Evolutionary conservation across 2,113 vertebrate genomes (phyloP).

Genomic region (Cynopterus brachyotis): DNA sequence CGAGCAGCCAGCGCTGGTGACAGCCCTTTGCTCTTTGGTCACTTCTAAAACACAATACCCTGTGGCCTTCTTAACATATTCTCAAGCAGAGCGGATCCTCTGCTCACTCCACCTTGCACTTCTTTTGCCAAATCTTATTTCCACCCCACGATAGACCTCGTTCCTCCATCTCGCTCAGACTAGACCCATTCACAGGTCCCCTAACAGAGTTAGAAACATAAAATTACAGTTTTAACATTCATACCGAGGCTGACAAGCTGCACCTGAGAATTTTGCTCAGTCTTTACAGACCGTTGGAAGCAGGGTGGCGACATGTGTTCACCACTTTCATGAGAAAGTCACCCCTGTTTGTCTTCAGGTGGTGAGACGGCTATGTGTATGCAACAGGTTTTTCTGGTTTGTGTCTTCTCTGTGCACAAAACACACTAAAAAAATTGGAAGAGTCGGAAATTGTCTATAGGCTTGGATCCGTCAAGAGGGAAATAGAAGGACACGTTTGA

Average conservation of each 20-base stretch:
- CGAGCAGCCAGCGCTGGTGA: background rate
- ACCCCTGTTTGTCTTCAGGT: too few species aligned
- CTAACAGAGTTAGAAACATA: background rate
- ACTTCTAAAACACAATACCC: conserved; percentile 23
- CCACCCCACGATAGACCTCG: background rate
- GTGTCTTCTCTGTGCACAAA: background rate
- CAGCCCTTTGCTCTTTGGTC: conserved; percentile 1
- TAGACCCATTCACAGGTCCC: background rate
- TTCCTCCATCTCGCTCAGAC: background rate
- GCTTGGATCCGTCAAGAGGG: background rate
- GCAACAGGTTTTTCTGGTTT: background rate
- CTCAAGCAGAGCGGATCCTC: background rate
- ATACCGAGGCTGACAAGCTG: background rate
- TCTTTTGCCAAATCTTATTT: conserved; percentile 21
- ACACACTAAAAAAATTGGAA: background rate
- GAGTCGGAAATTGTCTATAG: background rate
- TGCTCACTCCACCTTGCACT: background rate
- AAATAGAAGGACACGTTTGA: conserved; percentile 45
- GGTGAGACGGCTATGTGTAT: fast-evolving
- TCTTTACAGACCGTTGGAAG: background rate
- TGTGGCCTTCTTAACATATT: conserved; percentile 24
- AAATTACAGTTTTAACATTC: background rate
- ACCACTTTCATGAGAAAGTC: background rate
- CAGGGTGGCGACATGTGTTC: background rate
- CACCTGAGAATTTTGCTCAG: background rate